Evolutionary conservation across 2,888 invertebrate species (phyloP), one percentile per base, ranked within the genome.

Genomic region (Tetragnatha montana): DNA sequence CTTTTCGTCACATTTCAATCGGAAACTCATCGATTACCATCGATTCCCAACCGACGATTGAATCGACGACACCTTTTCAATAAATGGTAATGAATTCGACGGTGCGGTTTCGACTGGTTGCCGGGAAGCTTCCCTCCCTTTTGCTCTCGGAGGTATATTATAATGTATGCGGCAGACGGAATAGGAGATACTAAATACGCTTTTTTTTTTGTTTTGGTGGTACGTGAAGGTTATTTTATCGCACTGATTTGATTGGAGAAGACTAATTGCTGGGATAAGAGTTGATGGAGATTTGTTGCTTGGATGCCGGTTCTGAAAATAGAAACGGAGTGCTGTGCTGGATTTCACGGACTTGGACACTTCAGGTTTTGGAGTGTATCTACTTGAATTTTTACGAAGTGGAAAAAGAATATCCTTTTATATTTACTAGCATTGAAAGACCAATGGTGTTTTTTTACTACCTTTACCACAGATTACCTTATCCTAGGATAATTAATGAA

Each of bases 1-100:
- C 51, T 83, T 88, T 88, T 88, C 82, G 88, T 88, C 88, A 88
- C 88, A 74, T 86, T 88, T 79, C 83, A 88, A 88, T 83, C 82
- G 82, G 35, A 88, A 83, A 78, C 71, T 83, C 88, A 88, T 88
- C 83, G 88, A 83, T 88, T 83, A 88, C 60, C 50, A 78, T 88
- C 88, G 82, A 83, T 88, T 78, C 35, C 21, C 35, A 88, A 83
- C 82, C 68, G 80, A 73, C 73, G 80, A 86, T 80, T 86, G 71
- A 86, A 80, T 81, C 68, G 22, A 74, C 14, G 80, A 80, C 76
- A 76, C 49, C 80, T 73, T 68, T 35, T 35, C 35, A 35, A 35
- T 35, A 35, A 35, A 35, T 35, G 35, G 35, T 69, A 80, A 86
- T 71, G 73, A 79, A 80, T 86, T 68, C 79, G 60, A n/a, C 80